Evolutionary conservation across 1,140 invertebrate genomes (phyloP), one percentile per base, ranked within the genome.

Genomic region (Drosophila pruinosa): DNA sequence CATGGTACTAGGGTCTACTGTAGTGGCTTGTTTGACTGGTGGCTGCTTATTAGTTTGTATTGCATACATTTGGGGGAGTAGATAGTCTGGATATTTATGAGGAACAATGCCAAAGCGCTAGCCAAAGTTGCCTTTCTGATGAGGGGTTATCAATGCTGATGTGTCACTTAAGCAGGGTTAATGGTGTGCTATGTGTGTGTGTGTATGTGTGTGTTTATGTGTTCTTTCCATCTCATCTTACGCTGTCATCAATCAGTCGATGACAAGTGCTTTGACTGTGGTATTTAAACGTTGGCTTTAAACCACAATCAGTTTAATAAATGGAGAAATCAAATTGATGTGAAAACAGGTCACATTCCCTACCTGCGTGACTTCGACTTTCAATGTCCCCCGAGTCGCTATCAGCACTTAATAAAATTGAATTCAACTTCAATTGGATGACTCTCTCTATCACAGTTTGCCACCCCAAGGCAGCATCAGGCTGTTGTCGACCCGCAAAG

Each of bases 361-460:
- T 14, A 61, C 28, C 58, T 54, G 59, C 15, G 38, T 48, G 69
- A 6, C 22, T 72, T 71, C 43, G 58, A 70, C 64, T 76, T 80
- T 76, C 74, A 86, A 85, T 80, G 78, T 63, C 28, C 45, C 45
- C 21, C 15, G 58, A 24, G 65, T 21, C 36, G 74, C 81, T 78
- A 80, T 86, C 85, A 61, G 78, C 89, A 90, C 89, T 90, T 90
- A 90, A 90, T 90, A 82, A 89, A 90, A 90, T 90, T 89, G 89
- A 90, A 90, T 90, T 90, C 83, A 61, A 79, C 86, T 89, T 78
- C 76, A 70, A 65, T 67, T 58, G 56, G 39, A 74, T 47, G 45
- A 28, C 22, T 47, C 34, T 24, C 36, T 57, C 14, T 34, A 10
- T 34, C 31, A 10, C 31, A 8, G 3, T 17, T 15, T 50, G 47